A percentile compares a stretch with the other conserved stretches of the same genome.
phyloP scores from a whole-genome alignment of 2,797 vertebrate genomes.

The Argya squamiceps region DNA sequence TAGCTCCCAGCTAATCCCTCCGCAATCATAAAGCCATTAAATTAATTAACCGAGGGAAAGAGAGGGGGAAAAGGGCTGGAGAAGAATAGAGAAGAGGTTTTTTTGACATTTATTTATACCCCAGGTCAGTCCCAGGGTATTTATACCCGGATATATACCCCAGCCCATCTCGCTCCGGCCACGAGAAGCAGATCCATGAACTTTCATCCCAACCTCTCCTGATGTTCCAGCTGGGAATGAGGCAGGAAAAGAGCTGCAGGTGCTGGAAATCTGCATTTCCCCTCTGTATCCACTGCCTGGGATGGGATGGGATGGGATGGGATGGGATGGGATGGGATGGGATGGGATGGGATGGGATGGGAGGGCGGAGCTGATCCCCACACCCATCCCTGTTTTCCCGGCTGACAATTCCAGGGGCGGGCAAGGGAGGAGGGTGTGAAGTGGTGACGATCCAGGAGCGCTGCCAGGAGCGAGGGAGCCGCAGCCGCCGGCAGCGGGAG shows the following conservation, averaged over 20 bases:
- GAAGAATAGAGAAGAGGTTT: not conserved
- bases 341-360: not conserved
- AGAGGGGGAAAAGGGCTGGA: not conserved
- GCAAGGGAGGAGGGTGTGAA: not conserved
- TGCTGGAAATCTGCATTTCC: not conserved
- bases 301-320: not conserved
- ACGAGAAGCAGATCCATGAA: not conserved
- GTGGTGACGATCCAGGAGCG: not conserved
- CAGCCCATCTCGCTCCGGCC: not conserved
- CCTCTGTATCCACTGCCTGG: fast-evolving
- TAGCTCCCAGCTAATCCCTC: conserved; percentile 57
- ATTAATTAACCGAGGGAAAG: conserved; percentile 67
- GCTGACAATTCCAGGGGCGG: not conserved
- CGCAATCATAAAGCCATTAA: conserved; percentile 69
- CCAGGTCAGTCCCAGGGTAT: not conserved
- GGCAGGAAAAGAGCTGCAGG: not conserved
- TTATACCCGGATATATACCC: not conserved
- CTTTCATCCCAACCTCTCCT: fast-evolving
- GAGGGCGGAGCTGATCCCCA: not conserved
- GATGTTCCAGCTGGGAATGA: fast-evolving
- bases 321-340: not conserved
- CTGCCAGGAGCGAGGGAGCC: not conserved
- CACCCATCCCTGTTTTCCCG: fast-evolving
- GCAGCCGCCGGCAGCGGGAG: not conserved
- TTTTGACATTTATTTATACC: not conserved